A percentile compares a stretch with the other conserved stretches of the same genome.
Evolutionary conservation across 2,113 vertebrate genomes (phyloP).

Genomic region (Pedionomus torquatus): DNA sequence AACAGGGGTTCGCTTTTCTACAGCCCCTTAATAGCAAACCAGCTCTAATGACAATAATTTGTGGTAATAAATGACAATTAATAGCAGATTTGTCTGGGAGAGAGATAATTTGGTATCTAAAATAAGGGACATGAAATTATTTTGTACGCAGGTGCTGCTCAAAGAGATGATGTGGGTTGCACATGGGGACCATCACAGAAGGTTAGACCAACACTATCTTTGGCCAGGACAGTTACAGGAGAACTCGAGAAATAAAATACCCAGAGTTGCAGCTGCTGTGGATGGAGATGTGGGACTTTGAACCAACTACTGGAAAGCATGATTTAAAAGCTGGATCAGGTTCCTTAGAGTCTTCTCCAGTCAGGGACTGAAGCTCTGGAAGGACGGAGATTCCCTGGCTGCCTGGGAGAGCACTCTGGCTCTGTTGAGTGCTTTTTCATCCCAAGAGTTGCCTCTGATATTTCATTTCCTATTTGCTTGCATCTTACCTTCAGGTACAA

Average conservation of each 20-base stretch:
- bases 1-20: neutral
- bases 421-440: neutral
- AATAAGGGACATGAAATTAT: neutral
- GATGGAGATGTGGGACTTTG: neutral
- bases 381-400: neutral
- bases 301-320: neutral
- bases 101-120: neutral
- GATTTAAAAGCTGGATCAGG: neutral
- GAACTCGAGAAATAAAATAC: neutral
- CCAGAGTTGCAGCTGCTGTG: neutral
- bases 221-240: neutral
- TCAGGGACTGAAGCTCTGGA: neutral
- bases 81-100: constrained; percentile 12
- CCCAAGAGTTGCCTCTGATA: neutral
- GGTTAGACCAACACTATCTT: neutral
- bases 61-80: constrained; percentile 13
- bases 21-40: neutral
- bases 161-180: neutral
- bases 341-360: neutral
- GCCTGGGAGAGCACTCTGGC: neutral
- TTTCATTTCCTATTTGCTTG: neutral
- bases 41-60: constrained; percentile 18
- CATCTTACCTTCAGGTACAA: neutral
- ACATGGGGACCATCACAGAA: neutral
- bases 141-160: neutral